Percentiles rank a stretch among this genome's conserved stretches.
phyloP scores from a whole-genome alignment of 2,888 invertebrate genomes.

The Scelioninae gen. 2 region DNA sequence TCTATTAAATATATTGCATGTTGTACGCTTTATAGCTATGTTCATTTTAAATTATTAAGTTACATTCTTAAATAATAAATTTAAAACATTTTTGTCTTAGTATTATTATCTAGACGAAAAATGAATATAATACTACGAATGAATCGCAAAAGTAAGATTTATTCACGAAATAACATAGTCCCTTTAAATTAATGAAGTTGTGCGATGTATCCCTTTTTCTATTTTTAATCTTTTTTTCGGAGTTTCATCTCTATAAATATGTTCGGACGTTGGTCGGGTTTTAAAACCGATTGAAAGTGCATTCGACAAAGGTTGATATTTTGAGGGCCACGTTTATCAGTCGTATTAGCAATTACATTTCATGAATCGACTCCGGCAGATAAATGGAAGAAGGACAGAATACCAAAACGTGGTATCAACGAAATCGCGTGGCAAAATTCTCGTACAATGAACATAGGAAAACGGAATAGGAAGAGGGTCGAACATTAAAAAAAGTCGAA shows the following conservation, averaged over 20 bases:
- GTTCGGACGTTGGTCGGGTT: conserved; percentile 32
- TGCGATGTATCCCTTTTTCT: neutral
- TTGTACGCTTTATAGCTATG: no score
- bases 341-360: conserved; percentile 56
- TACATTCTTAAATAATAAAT: no score
- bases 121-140: neutral
- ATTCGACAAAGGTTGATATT: conserved; percentile 35
- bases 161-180: conserved; percentile 12
- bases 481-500: conserved; percentile 30
- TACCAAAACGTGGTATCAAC: conserved; percentile 46
- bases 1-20: no score
- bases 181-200: conserved; percentile 32
- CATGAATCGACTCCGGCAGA: conserved; percentile 53
- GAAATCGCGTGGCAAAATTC: conserved; percentile 53
- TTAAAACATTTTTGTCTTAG: no score
- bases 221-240: neutral
- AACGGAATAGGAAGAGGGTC: conserved; percentile 36
- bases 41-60: no score
- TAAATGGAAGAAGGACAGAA: conserved; percentile 49
- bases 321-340: conserved; percentile 37
- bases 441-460: conserved; percentile 36
- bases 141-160: conserved; percentile 32
- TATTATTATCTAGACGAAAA: conserved; percentile 1
- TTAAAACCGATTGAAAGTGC: conserved; percentile 46
- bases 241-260: conserved; percentile 44